A percentile compares a stretch with the other conserved stretches of the same genome.
phyloP scores from a whole-genome alignment of 2,797 vertebrate genomes.

The Mionectes olivaceus region DNA sequence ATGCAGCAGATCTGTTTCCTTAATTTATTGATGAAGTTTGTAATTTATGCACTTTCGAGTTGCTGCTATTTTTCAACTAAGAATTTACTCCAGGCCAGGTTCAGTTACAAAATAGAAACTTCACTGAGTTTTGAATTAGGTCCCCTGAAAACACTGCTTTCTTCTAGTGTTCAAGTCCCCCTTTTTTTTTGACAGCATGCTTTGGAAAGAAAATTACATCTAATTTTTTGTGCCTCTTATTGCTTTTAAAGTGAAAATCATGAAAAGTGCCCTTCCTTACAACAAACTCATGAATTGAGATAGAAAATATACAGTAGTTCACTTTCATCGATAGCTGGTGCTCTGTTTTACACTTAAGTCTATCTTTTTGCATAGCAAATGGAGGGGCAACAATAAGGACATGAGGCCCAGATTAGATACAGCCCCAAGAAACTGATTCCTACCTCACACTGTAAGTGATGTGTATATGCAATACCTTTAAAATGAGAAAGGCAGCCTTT shows the following conservation, averaged over 20 bases:
- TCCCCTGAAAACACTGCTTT: background rate
- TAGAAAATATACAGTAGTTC: background rate
- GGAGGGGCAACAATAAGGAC: background rate
- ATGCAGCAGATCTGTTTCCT: slow-evolving; percentile 15
- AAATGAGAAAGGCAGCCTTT: slow-evolving; percentile 37
- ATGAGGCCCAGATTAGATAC: background rate
- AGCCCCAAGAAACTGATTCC: slow-evolving; percentile 27
- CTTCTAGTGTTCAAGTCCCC: background rate
- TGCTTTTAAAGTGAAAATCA: background rate
- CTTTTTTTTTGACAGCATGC: background rate
- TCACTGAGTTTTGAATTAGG: background rate
- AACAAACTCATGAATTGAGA: background rate
- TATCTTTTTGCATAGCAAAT: background rate
- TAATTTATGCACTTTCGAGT: slow-evolving; percentile 52
- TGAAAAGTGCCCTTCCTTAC: background rate
- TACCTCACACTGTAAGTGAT: slow-evolving; percentile 50
- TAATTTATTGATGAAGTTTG: slow-evolving; percentile 41
- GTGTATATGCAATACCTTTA: background rate
- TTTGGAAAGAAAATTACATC: background rate
- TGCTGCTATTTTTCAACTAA: slow-evolving; percentile 52
- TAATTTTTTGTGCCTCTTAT: background rate
- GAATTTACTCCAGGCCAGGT: background rate
- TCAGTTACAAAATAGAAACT: background rate
- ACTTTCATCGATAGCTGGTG: background rate
- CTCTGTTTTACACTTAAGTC: slow-evolving; percentile 19